These are phyloP conservation scores for Sandelia bainsii DNA, from an alignment of 2,797 vertebrate species.

Conservation along the genomic window DNA sequence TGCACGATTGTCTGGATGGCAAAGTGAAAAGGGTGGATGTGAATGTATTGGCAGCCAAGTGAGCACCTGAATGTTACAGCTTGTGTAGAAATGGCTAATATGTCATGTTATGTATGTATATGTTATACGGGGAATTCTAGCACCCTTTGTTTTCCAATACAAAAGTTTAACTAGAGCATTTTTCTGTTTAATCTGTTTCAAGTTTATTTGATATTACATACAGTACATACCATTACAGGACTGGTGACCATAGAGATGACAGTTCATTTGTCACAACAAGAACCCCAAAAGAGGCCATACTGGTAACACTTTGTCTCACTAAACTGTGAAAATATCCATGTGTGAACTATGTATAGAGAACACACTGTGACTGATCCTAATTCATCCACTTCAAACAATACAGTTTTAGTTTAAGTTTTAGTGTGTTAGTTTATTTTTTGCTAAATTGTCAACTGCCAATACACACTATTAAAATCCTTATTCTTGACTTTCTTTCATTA, in stretches of 20 bases:
- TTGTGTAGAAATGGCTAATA: neutral
- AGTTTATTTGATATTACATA: neutral
- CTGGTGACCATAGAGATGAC: slow-evolving; percentile 52
- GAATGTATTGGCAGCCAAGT: slow-evolving; percentile 46
- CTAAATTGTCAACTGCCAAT: neutral
- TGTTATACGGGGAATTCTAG: too few relatives aligned
- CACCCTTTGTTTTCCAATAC: neutral
- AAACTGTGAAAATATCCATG: neutral
- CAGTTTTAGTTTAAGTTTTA: neutral
- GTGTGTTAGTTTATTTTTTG: too few relatives aligned
- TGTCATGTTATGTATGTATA: too few relatives aligned
- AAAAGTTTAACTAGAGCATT: too few relatives aligned
- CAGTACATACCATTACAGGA: slow-evolving; percentile 41
- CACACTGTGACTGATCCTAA: neutral
- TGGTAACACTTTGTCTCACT: slow-evolving; percentile 44
- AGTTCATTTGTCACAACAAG: slow-evolving; percentile 50
- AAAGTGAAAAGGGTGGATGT: slow-evolving; percentile 23
- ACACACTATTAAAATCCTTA: neutral
- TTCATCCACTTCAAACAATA: neutral
- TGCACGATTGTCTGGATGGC: slow-evolving; percentile 46
- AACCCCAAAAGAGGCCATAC: slow-evolving; percentile 69
- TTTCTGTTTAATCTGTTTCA: too few relatives aligned
- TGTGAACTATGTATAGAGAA: neutral
- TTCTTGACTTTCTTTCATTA: slow-evolving; percentile 14
- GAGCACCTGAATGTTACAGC: slow-evolving; percentile 7